These are phyloP conservation scores for Misgurnus mizolepis DNA, from an alignment of 2,113 vertebrate species.

Conservation along the genomic window DNA sequence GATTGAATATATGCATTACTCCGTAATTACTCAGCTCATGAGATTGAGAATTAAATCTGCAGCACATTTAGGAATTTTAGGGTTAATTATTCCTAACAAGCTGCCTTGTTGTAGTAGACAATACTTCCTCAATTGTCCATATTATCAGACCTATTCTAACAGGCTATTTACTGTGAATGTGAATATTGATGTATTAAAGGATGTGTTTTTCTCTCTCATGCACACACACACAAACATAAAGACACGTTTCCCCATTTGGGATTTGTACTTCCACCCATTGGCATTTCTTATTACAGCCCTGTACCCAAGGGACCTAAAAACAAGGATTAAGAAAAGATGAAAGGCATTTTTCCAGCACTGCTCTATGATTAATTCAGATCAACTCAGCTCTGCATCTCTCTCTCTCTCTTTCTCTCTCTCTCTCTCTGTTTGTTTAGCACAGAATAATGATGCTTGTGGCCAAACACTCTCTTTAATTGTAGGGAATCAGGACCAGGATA, in stretches of 20 bases:
- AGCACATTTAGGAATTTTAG: neutral
- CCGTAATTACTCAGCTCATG: no score
- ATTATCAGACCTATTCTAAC: no score
- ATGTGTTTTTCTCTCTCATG: neutral
- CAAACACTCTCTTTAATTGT: slow-evolving; percentile 4
- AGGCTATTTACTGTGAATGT: neutral
- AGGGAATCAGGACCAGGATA: slow-evolving; percentile 8
- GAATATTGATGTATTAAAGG: neutral
- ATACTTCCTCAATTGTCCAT: no score
- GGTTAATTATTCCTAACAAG: no score
- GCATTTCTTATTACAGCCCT: slow-evolving; percentile 20
- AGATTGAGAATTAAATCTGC: no score
- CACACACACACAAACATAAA: neutral
- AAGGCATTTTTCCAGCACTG: slow-evolving; percentile 15
- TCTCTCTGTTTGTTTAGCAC: slow-evolving; percentile 36
- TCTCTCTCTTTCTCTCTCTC: neutral
- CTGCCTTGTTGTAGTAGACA: no score
- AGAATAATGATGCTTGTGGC: slow-evolving; percentile 42
- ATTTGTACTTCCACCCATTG: slow-evolving; percentile 1
- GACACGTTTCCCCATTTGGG: slow-evolving; percentile 1
- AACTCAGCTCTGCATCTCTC: neutral
- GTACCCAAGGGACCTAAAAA: slow-evolving; percentile 26
- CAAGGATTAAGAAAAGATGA: slow-evolving; percentile 34
- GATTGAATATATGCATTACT: no score
- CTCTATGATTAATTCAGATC: slow-evolving; percentile 32